These are phyloP conservation scores for Epinotia brunnichana DNA, from an alignment of 2,888 invertebrate species.

Conservation along the genomic window DNA sequence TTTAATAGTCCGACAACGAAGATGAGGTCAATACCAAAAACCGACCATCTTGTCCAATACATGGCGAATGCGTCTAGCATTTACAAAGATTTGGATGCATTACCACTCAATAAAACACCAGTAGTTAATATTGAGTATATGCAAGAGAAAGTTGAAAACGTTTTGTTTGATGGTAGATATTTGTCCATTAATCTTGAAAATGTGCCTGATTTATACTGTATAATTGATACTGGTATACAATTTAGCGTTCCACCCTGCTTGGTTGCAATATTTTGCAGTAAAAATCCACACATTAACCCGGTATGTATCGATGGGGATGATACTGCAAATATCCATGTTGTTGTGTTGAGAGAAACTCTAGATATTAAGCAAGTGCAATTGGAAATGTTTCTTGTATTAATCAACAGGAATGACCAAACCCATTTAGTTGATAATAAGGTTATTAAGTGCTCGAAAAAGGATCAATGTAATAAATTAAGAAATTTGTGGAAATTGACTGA, in stretches of 20 bases:
- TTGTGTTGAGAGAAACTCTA: not conserved
- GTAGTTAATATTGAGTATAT: not conserved
- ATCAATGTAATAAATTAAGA: slow-evolving; percentile 2
- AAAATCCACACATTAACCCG: slow-evolving; percentile 8
- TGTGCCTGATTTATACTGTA: not conserved
- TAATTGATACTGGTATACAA: not conserved
- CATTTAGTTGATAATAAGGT: not conserved
- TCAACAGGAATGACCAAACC: not conserved
- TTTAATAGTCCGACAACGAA: not conserved
- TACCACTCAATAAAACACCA: not conserved
- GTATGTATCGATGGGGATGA: not conserved
- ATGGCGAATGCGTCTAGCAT: not conserved
- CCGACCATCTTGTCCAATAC: not conserved
- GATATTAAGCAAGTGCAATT: not conserved
- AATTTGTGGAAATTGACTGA: slow-evolving; percentile 1
- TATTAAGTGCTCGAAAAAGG: not conserved
- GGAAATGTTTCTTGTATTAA: not conserved
- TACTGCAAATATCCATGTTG: not conserved
- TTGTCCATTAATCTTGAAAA: slow-evolving; percentile 3
- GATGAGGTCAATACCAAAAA: not conserved
- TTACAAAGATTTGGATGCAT: slow-evolving; percentile 1
- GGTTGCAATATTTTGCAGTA: not conserved
- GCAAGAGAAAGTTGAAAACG: not conserved
- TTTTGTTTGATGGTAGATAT: not conserved
- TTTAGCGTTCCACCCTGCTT: slow-evolving; percentile 3